A percentile compares a stretch with the other conserved stretches of the same genome.
These are phyloP conservation scores for Toxostoma redivivum DNA, from an alignment of 2,113 vertebrate species.

Conservation along the genomic window DNA sequence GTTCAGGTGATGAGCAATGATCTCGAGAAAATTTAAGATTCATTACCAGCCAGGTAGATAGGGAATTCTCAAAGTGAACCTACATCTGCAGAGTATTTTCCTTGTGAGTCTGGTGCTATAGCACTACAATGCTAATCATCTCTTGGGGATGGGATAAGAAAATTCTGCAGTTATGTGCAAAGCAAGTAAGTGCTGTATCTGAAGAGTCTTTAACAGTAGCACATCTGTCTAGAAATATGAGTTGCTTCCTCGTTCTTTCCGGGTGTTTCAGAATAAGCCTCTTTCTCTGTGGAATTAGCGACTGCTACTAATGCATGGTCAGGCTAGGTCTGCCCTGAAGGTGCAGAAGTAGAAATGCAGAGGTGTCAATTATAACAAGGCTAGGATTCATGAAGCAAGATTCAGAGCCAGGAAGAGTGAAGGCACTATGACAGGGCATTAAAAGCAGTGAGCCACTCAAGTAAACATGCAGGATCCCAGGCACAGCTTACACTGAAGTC, in stretches of 20 bases:
- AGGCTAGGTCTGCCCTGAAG: neutral
- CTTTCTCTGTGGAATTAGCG: neutral
- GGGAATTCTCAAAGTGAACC: neutral
- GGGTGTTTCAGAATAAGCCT: neutral
- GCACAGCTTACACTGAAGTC: neutral
- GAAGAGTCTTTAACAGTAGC: neutral
- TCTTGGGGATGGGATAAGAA: neutral
- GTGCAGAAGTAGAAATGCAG: neutral
- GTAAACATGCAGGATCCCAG: neutral
- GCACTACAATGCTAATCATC: neutral
- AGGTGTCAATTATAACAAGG: neutral
- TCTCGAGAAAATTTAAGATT: slow-evolving; percentile 18
- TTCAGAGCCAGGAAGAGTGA: neutral
- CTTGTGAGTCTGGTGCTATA: neutral
- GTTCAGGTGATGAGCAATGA: slow-evolving; percentile 44
- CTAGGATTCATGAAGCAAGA: neutral
- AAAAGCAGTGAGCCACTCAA: neutral
- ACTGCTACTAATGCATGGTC: neutral
- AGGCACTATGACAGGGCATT: neutral
- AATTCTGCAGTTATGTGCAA: neutral
- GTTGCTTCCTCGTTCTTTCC: neutral
- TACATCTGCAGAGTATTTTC: neutral
- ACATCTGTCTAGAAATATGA: neutral
- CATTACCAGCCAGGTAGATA: neutral
- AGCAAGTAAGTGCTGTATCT: neutral